phyloP scores from a whole-genome alignment of 2,888 invertebrate genomes.

The Parapristionchus giblindavisi region DNA sequence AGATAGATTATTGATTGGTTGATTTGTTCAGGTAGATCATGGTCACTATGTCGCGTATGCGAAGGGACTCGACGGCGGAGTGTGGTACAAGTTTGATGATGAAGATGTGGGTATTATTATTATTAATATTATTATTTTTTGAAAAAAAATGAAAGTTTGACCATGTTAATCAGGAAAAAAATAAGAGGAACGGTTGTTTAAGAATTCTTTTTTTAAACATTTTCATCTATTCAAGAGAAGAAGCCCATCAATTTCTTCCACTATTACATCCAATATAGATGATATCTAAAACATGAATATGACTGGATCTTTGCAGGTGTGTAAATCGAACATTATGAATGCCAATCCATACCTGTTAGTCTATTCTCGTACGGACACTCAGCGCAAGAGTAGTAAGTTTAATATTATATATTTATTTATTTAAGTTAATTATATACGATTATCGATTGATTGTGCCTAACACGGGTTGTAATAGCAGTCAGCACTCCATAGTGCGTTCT shows the following conservation, averaged over 20 bases:
- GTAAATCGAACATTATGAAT: neutral
- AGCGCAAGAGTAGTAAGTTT: slow-evolving; percentile 8
- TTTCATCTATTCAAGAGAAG: no score
- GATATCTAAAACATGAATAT: neutral
- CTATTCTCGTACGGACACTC: slow-evolving; percentile 29
- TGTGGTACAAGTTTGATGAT: slow-evolving; percentile 56
- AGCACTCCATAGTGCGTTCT: neutral
- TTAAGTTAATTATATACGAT: neutral
- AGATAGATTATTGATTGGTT: neutral
- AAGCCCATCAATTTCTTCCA: no score
- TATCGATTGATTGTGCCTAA: neutral
- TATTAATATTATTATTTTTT: neutral
- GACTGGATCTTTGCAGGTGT: neutral
- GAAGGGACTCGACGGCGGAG: slow-evolving; percentile 49
- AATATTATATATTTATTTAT: neutral
- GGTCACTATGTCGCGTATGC: slow-evolving; percentile 57
- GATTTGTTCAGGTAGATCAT: slow-evolving; percentile 29
- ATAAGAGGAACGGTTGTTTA: no score
- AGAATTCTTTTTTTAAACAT: no score
- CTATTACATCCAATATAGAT: no score
- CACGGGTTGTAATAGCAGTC: neutral
- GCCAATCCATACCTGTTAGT: slow-evolving; percentile 31
- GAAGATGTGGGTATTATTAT: slow-evolving; percentile 41
- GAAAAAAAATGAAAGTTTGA: no score
- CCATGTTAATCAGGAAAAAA: no score